phyloP scores from a whole-genome alignment of 2,888 invertebrate species.

The Brachypalpus laphriformis region DNA sequence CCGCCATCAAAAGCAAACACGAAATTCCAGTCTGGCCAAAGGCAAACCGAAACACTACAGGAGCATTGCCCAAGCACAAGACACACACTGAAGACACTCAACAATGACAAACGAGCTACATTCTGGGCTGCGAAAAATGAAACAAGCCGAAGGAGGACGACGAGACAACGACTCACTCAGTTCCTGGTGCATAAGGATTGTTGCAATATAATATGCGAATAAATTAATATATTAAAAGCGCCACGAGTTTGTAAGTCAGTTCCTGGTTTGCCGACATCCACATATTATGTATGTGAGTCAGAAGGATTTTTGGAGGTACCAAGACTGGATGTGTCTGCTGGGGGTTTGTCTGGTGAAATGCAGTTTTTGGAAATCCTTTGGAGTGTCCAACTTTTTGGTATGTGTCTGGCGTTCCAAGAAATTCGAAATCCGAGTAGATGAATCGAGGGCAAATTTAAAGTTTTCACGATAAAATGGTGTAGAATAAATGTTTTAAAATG shows the following conservation, averaged over 20 bases:
- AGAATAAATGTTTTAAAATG: no score
- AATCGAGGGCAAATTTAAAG: neutral
- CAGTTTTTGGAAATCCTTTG: neutral
- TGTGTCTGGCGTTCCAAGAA: neutral
- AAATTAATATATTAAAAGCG: conserved; percentile 68
- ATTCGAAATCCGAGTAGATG: neutral
- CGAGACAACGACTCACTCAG: conserved; percentile 48
- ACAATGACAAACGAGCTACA: conserved; percentile 67
- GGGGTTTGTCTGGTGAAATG: neutral
- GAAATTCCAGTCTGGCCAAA: conserved; percentile 61
- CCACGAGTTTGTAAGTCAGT: conserved; percentile 31
- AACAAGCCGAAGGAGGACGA: conserved; percentile 7
- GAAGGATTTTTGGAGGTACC: neutral
- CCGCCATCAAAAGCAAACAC: conserved; percentile 39
- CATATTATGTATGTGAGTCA: neutral
- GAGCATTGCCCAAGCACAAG: conserved; percentile 49
- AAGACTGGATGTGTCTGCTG: neutral
- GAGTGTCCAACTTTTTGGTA: neutral
- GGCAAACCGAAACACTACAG: conserved; percentile 33
- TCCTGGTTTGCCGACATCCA: conserved; percentile 29
- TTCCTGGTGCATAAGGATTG: conserved; percentile 47
- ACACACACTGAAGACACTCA: conserved; percentile 37
- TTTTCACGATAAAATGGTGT: neutral
- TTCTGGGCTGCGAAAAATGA: neutral
- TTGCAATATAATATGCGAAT: conserved; percentile 45